Evolutionary conservation across 2,113 vertebrate genomes (phyloP).

Genomic region (Dicrurus megarhynchus): DNA sequence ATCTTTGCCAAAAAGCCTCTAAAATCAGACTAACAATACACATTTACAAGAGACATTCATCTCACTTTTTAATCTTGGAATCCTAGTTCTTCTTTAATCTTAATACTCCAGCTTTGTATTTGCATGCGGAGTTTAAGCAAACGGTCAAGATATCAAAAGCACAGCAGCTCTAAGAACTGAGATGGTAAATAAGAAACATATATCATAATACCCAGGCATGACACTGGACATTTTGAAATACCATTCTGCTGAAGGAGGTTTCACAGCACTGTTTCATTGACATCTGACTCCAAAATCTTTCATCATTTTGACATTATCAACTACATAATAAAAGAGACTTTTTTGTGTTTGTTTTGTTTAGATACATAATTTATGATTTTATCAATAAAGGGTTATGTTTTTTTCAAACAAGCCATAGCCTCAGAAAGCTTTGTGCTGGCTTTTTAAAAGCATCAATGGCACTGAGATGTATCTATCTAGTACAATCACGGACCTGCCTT

Average conservation of each 20-base stretch:
- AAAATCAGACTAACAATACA: not conserved
- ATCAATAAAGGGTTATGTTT: constrained; percentile 10
- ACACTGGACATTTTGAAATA: constrained; percentile 14
- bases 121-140: constrained; percentile 46
- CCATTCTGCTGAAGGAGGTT: not conserved
- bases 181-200: constrained; percentile 37
- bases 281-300: constrained; percentile 23
- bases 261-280: not conserved
- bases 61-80: constrained; percentile 38
- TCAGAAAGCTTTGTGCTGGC: not conserved
- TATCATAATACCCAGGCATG: not conserved
- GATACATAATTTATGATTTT: constrained; percentile 44
- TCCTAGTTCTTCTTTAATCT: constrained; percentile 46
- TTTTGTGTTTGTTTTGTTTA: not conserved
- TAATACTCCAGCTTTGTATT: constrained; percentile 32
- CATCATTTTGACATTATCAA: constrained; percentile 17
- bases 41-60: constrained; percentile 35
- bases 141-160: constrained; percentile 25
- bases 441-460: not conserved
- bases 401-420: not conserved
- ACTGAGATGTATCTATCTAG: not conserved
- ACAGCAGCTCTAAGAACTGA: not conserved
- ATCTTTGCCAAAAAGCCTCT: not conserved
- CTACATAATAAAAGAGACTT: not conserved
- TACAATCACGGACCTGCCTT: not conserved